Evolutionary conservation across 2,888 invertebrate species (phyloP), one percentile per base, ranked within the genome.

Genomic region (Callimorpha dominula): DNA sequence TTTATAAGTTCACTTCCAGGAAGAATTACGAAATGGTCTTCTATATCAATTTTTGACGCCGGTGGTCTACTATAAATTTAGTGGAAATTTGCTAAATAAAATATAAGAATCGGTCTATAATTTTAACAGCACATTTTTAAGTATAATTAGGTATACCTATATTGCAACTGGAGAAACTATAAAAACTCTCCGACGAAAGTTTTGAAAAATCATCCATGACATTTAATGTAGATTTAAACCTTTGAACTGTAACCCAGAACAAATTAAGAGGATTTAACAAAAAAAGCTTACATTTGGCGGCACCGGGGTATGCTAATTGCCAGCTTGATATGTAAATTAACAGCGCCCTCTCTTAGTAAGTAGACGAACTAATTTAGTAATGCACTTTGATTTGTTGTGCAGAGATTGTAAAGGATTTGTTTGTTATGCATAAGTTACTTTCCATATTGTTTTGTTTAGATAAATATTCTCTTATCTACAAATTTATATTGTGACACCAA

Each of bases 241-340:
- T 66, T 74, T 65, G 11, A 17, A 52, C 15, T 76, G 78, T 82
- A 87, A 87, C 86, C 83, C 86, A 68, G 74, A 82, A 83, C 84
- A 90, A 92, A 91, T 92, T 91, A 91, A 90, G 88, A 88, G 89
- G 91, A 88, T 88, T 91, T 89, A 88, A 85, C 89, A 86, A 90
- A 93, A 92, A 92, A 93, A 91, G 88, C 89, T 89, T 82, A 82
- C 86, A 86, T 89, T 87, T 84, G 85, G 84, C 80, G 83, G 86
- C 90, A 90, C 90, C 92, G 91, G 92, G 88, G 87, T 82, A 89
- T 89, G 91, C 88, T 92, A 92, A 94, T 93, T 90, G 88, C 81
- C 81, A 65, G 77, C 64, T 79, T 86, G 87, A 86, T 87, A 90
- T 90, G 91, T 81, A 89, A 92, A 92, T 92, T 84, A 81, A 77